Percentiles rank a stretch among this genome's conserved stretches.
Evolutionary conservation across 2,113 vertebrate species (phyloP).

Genomic region (Cyphomyrus plagiostoma): DNA sequence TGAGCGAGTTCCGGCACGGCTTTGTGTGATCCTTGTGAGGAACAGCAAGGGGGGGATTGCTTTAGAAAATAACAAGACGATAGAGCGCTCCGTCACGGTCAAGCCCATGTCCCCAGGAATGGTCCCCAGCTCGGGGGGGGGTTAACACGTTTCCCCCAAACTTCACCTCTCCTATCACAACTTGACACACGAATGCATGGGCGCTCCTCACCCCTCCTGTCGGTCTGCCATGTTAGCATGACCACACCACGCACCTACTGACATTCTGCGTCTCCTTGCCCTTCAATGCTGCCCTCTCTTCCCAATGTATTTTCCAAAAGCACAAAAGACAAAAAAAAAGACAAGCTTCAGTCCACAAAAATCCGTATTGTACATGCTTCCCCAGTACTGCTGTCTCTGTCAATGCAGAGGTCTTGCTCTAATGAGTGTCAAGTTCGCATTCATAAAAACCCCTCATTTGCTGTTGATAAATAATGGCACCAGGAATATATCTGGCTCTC

Average conservation of each 20-base stretch:
- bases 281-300: not conserved
- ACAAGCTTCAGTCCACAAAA: not conserved
- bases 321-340: not conserved
- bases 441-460: not conserved
- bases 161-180: not conserved
- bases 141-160: not conserved
- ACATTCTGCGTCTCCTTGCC: not conserved
- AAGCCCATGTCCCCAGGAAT: not conserved
- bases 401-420: not conserved
- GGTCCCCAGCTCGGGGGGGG: not conserved
- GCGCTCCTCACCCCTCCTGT: not conserved
- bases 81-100: not conserved
- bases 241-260: not conserved
- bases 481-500: not conserved
- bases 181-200: not conserved
- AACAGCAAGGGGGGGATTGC: not conserved
- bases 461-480: not conserved
- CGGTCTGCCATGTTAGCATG: too few relatives aligned
- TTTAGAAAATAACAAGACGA: not conserved
- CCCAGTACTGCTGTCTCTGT: not conserved
- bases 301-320: not conserved
- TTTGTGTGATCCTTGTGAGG: not conserved
- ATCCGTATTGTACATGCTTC: not conserved
- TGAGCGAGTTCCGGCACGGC: not conserved
- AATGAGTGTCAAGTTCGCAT: not conserved